Conservation (phyloP, 2,113 vertebrate species). For the Glaucomys volans region DNA sequence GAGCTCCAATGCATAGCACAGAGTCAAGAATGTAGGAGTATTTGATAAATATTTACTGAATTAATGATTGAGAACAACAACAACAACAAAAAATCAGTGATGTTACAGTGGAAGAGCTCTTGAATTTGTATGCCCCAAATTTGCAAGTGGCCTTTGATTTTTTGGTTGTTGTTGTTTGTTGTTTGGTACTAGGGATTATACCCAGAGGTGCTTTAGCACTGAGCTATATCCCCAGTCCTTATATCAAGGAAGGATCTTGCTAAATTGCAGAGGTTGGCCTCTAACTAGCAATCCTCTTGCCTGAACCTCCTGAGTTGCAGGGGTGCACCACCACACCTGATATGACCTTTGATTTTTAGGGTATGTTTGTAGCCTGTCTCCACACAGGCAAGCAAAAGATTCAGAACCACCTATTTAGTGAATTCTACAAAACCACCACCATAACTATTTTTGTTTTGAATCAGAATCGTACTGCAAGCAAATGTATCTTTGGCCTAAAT, state of each 20-base stretch:
- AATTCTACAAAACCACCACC: not conserved
- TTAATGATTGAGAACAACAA: slow-evolving; percentile 11
- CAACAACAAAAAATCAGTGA: not conserved
- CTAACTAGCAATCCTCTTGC: no score
- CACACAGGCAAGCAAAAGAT: not conserved
- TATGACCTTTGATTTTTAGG: slow-evolving; percentile 13
- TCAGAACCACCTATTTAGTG: not conserved
- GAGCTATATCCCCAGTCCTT: no score
- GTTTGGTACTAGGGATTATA: no score
- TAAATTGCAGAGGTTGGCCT: no score
- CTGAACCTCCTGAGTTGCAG: no score
- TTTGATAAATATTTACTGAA: slow-evolving; percentile 60
- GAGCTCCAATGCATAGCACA: not conserved
- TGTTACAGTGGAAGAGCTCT: not conserved
- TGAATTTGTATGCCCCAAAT: slow-evolving; percentile 48
- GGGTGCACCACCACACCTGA: no score
- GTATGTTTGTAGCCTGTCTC: not conserved
- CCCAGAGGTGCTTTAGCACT: no score
- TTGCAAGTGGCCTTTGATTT: slow-evolving; percentile 38
- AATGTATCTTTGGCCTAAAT: slow-evolving; percentile 29
- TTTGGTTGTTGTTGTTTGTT: not conserved
- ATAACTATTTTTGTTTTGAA: not conserved
- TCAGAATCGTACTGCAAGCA: slow-evolving; percentile 26
- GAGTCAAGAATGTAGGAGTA: not conserved
- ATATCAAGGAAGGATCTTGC: no score